phyloP scores from a whole-genome alignment of 2,797 vertebrate genomes.

The Cephalopachus bancanus region DNA sequence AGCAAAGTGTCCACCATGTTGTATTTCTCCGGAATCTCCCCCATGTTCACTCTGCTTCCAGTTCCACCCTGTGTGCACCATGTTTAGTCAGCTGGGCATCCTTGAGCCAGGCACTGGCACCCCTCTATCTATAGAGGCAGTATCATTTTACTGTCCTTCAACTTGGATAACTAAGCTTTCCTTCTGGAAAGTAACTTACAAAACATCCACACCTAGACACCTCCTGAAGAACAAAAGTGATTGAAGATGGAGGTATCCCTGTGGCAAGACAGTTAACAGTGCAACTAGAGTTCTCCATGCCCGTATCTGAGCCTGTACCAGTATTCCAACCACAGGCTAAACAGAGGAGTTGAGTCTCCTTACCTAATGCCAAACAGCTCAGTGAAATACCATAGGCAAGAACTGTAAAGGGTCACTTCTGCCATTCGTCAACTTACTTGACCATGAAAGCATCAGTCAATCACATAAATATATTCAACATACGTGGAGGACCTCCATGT shows the following conservation, averaged over 20 bases:
- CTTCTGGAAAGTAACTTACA: neutral
- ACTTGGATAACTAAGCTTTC: neutral
- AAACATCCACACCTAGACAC: constrained; percentile 3
- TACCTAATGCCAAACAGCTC: neutral
- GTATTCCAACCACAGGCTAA: neutral
- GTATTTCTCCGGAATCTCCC: neutral
- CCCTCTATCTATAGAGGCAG: neutral
- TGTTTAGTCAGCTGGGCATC: neutral
- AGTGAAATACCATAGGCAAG: neutral
- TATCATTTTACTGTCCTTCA: neutral
- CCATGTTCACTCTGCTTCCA: neutral
- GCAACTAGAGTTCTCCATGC: too few relatives aligned
- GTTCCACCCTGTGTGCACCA: neutral
- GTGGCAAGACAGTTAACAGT: neutral
- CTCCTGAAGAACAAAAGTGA: neutral
- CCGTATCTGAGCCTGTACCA: neutral
- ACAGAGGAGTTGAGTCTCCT: neutral
- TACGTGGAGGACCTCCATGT: neutral
- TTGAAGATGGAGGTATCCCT: neutral
- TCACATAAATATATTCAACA: neutral
- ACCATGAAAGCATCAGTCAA: neutral
- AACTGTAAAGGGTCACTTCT: neutral
- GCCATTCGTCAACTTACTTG: neutral
- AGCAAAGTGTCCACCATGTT: neutral
- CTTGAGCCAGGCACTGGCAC: neutral